Evolutionary conservation across 2,113 vertebrate genomes (phyloP), one percentile per base, ranked within the genome.

Genomic region (Prionailurus viverrinus): DNA sequence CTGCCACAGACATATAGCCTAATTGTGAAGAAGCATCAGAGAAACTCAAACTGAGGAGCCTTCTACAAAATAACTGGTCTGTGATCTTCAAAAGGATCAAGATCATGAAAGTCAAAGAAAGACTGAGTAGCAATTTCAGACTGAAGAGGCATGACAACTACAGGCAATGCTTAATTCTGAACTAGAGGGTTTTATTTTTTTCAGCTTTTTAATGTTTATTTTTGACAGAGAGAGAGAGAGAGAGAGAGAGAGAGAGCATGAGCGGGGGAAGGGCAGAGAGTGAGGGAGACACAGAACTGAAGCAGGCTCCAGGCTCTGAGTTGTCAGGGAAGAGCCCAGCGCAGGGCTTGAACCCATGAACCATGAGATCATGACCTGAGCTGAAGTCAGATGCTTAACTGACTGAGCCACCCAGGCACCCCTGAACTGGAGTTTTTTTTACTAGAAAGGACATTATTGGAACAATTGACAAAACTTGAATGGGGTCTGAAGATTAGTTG

Each of bases 81-180:
- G 13, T 71, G 65, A 89, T 96, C 79, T 84, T 81, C 81, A 71
- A 33, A 94, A 81, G 65, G 85, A 80, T 96, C 51, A 87, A 45
- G 29, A 89, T 51, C 13, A 66, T 79, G n/a, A 74, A 79, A 90
- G 69, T 73, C 88, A 95, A 23, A 68, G 66, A 74, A 61, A 90
- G 63, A 83, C 18, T 19, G 7, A 81, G 21, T 18, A 89, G 55
- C 29, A 68, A 39, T 82, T 89, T 58, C 29, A 89, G 55, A 87
- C 48, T 53, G 61, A 71, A 91, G 69, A 71, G 80, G 79, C 45
- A 41, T 11, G 88, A 39, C n/a, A 90, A 19, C 14, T 65, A 61
- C 36, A 66, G 6, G 18, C 23, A 95, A 13, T 58, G n/a, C 66
- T 95, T 76, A 45, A 48, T 85, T 81, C 36, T 73, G 83, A 94